A percentile compares a stretch with the other conserved stretches of the same genome.
These are phyloP conservation scores for Zaprionus bogoriensis DNA, from an alignment of 2,888 invertebrate species.

Conservation along the genomic window DNA sequence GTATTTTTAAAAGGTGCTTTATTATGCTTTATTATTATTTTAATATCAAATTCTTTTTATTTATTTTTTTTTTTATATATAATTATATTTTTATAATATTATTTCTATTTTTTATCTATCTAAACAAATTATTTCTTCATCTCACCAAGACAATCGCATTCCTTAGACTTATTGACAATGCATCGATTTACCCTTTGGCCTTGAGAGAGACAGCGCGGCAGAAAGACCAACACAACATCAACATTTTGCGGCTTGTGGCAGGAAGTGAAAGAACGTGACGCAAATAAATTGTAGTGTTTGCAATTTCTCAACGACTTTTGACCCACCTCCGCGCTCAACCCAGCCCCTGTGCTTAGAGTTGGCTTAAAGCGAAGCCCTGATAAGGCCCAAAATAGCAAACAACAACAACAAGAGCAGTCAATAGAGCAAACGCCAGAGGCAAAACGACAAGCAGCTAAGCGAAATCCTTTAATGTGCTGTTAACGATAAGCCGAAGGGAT, in stretches of 20 bases:
- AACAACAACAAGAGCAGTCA: slow-evolving; percentile 23
- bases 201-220: background rate
- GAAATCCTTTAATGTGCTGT: slow-evolving; percentile 76
- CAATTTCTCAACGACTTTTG: too few species aligned
- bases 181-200: slow-evolving; percentile 21
- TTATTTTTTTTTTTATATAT: too few species aligned
- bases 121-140: background rate
- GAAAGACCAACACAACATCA: background rate
- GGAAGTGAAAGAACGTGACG: slow-evolving; percentile 10
- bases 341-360: background rate
- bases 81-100: too few species aligned
- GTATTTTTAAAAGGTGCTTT: too few species aligned
- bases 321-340: too few species aligned
- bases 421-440: slow-evolving; percentile 18
- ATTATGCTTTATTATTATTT: too few species aligned
- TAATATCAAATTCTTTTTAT: too few species aligned
- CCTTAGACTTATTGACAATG: background rate
- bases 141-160: background rate
- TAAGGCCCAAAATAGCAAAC: background rate
- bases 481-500: slow-evolving; percentile 70
- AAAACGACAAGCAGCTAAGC: slow-evolving; percentile 4
- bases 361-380: slow-evolving; percentile 16
- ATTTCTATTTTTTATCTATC: too few species aligned
- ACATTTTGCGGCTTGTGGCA: slow-evolving; percentile 4
- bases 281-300: slow-evolving; percentile 7